Evolutionary conservation across 1,140 invertebrate genomes (phyloP).

Genomic region (Tyrophagus putrescentiae): DNA sequence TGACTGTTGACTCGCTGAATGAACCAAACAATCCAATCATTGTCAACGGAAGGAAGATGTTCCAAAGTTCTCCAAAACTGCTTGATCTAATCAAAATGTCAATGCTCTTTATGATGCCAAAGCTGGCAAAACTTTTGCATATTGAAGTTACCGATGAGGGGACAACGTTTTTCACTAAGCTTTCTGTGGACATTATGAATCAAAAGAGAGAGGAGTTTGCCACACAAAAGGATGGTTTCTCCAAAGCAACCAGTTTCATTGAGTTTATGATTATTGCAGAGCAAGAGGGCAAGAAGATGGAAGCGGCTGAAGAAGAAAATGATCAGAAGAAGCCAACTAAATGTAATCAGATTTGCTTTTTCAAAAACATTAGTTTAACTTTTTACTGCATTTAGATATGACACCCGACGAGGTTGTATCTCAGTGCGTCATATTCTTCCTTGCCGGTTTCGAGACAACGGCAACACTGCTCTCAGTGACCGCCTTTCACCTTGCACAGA

Average conservation of each 20-base stretch:
- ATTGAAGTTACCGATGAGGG: background rate
- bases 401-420: slow-evolving; percentile 31
- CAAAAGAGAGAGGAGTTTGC: background rate
- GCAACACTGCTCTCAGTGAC: slow-evolving; percentile 35
- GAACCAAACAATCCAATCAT: slow-evolving; percentile 32
- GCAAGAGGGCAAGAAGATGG: no score
- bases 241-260: no score
- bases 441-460: slow-evolving; percentile 39
- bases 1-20: slow-evolving; percentile 28
- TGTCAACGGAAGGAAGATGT: slow-evolving; percentile 26
- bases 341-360: background rate
- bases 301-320: background rate
- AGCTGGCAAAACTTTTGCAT: background rate
- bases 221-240: no score
- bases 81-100: background rate
- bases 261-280: no score
- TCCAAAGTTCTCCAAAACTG: slow-evolving; percentile 9
- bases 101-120: background rate
- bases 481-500: background rate
- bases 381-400: background rate
- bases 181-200: background rate
- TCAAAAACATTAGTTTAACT: background rate
- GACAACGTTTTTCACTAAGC: background rate
- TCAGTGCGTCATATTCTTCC: slow-evolving; percentile 36
- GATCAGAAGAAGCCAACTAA: background rate